These are phyloP conservation scores for Lepilemur septentrionalis DNA, from an alignment of 2,797 vertebrate species.

Conservation along the genomic window DNA sequence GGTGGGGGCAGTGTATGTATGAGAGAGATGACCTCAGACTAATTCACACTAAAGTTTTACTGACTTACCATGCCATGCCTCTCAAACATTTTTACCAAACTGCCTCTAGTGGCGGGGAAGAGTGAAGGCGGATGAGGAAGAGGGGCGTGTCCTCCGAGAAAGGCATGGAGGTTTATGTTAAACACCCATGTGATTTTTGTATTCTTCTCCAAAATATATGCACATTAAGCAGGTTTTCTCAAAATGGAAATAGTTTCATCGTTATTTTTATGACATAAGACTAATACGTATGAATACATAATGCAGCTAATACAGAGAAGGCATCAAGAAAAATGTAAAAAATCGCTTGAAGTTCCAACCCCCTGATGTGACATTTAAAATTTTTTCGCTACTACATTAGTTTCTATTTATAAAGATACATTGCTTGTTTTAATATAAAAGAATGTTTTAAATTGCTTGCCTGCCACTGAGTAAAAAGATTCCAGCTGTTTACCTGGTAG, in stretches of 20 bases:
- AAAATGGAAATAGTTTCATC: not conserved
- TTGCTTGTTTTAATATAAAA: conserved; percentile 6
- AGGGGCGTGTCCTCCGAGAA: not conserved
- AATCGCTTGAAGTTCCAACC: not conserved
- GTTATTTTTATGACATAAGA: not conserved
- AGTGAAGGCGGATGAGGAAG: not conserved
- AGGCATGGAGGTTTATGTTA: not conserved
- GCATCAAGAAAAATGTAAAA: conserved; percentile 3
- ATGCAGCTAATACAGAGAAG: not conserved
- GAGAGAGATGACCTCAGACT: not conserved
- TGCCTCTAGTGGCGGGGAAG: not conserved
- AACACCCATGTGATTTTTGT: not conserved
- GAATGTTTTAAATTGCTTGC: not conserved
- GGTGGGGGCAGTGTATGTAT: not conserved
- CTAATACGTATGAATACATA: not conserved
- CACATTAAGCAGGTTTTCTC: not conserved
- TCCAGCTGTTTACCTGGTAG: not conserved
- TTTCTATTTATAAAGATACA: conserved; percentile 13
- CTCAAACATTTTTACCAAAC: not conserved
- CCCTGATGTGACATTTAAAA: not conserved
- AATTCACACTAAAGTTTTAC: conserved; percentile 8
- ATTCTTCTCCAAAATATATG: conserved; percentile 27
- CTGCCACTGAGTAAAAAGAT: not conserved
- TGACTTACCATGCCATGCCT: not conserved
- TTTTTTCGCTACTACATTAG: not conserved